Percentiles rank a stretch among this genome's conserved stretches.
These are phyloP conservation scores for Galeruca laticollis DNA, from an alignment of 2,888 invertebrate species.

Conservation along the genomic window DNA sequence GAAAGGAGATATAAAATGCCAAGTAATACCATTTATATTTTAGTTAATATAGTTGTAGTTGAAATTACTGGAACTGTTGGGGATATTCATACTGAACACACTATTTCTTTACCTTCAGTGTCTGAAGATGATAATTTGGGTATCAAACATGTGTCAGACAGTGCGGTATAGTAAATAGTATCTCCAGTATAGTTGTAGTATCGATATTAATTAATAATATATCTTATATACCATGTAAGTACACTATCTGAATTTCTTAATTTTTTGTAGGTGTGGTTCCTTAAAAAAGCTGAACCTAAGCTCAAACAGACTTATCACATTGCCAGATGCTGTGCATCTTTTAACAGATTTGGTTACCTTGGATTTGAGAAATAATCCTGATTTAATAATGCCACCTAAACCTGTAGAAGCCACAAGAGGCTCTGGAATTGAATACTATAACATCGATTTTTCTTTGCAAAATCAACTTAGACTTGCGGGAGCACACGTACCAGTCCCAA, in stretches of 20 bases:
- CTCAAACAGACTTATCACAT: constrained; percentile 92
- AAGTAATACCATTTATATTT: too few species aligned
- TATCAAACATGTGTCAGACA: too few species aligned
- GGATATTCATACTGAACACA: too few species aligned
- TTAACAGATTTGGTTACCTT: constrained; percentile 89
- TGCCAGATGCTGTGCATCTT: constrained; percentile 97
- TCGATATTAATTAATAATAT: too few species aligned
- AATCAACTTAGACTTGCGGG: constrained; percentile 94
- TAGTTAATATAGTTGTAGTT: too few species aligned
- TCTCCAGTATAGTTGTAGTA: too few species aligned
- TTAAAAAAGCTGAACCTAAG: constrained; percentile 93
- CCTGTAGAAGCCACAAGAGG: constrained; percentile 83
- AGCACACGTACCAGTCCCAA: constrained; percentile 82
- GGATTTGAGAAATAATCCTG: constrained; percentile 93
- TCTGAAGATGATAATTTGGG: too few species aligned
- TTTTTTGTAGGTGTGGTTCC: constrained; percentile 83
- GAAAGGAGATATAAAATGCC: too few species aligned
- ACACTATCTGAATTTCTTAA: constrained; percentile 5
- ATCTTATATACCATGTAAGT: too few species aligned
- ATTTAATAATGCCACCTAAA: constrained; percentile 97
- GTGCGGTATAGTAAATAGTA: not conserved
- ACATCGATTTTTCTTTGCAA: constrained; percentile 98
- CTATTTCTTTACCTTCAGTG: too few species aligned
- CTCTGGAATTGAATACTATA: constrained; percentile 92
- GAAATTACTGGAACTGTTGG: too few species aligned